Base-by-base conservation (phyloP, 2,888 invertebrate species). In the Napeogenes inachia region DNA sequence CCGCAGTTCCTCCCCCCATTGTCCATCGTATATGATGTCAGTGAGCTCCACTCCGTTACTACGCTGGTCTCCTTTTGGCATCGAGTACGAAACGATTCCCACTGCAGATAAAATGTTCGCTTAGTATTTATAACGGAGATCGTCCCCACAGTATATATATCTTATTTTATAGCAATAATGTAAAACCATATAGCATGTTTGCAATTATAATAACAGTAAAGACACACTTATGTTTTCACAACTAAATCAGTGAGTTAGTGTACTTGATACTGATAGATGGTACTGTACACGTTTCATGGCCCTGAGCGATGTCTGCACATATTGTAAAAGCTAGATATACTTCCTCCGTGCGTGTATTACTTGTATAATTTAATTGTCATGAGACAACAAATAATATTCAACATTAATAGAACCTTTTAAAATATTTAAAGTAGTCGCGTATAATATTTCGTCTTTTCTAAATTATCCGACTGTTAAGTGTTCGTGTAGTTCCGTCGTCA, bases 11-110 rank as follows among this genome's bases (percentile, higher is more conserved):
- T 93, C 94, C 3, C 93, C 94, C 94, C 95, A 95, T 74, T 94
- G 92, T 0, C 97, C 97, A 83, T 98, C 98, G 88, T 97, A 98
- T 32, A 94, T 94, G 68, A 93, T 93, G 84, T 98, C 98, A 69
- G 94, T 94, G 71, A 98, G 93, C 78, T 96, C 96, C 84, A 96
- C 93, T 57, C 94, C 94, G 71, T 94, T 93, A 69, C 95, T 95
- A 38, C 95, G 92, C 75, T 94, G 94, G 87, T 96, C 95, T 13
- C 97, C 97, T 81, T 96, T 96, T 13, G 96, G 95, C 94, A 97
- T 96, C 56, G 95, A 93, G 87, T 98, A 98, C 65, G 96, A 94
- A 38, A 96, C 92, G 61, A 97, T 92, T 32, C 96, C 96, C 77
- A 95, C 97, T 95, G 92, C 57, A 42, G 57, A 68, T 53, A 62